Evolutionary conservation across 2,797 vertebrate species (phyloP), one percentile per base, ranked within the genome.

Genomic region (Decapterus maruadsi): DNA sequence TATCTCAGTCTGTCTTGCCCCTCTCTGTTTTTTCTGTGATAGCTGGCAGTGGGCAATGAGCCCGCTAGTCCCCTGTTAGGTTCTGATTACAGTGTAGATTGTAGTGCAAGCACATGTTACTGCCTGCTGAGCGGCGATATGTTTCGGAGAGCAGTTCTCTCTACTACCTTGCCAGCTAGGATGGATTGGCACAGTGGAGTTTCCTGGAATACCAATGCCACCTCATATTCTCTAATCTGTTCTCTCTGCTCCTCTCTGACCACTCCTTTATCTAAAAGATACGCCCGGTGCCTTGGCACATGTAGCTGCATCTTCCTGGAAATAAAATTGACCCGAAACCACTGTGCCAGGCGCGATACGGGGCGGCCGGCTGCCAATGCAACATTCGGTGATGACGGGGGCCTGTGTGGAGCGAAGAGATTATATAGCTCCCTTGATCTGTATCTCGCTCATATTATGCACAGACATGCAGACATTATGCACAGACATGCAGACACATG

Each of bases 41-140:
- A 71, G 75, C 72, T 84, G 80, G 83, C 75, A 78, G 63, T 34
- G 64, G 80, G 68, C 78, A 80, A 10, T 48, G 78, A 77, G 83
- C 79, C 72, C 60, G 71, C 68, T 53, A 67, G 65, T 86, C 81
- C 65, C 83, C 74, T 72, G 81, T 82, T 89, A 86, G 78, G 48
- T 84, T 88, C 82, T 89, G 91, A 93, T 92, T 90, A 87, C 88
- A 89, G 77, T 84, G 80, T 78, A 81, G 91, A 92, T 90, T 88
- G 84, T 85, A 83, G 80, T 83, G 80, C 80, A 84, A 87, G 90
- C 84, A 88, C 85, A 91, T 86, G 93, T 90, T 83, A 82, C 82
- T 85, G 82, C 89, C 87, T 83, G 88, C 83, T 86, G 86, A 87
- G 90, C 4, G 51, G 42, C 54, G 87, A 89, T 91, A 91, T 85